Base-by-base conservation (phyloP, 2,113 vertebrate genomes). In the Salvator merianae region DNA sequence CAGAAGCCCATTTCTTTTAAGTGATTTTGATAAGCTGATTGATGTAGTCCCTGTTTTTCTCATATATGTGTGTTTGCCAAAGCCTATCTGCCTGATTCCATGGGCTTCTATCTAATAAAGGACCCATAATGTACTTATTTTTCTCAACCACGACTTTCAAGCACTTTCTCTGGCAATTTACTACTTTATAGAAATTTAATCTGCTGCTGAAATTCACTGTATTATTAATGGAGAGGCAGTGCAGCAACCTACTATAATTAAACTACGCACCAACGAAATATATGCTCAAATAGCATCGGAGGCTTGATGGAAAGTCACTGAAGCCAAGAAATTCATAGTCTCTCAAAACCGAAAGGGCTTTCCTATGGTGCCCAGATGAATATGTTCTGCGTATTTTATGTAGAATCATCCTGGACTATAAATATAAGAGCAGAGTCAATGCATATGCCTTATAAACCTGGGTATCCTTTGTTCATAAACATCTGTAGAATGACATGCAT, bases 171-270 rank as follows among this genome's bases (percentile, higher is more conserved):
- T 47, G 89, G 90, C 93, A 94, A 92, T 92, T 94, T 90, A 88
- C 89, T 92, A 94, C 92, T 97, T 93, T 90, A 84, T 87, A 93
- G 96, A 97, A 97, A 95, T 97, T 96, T 96, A 97, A 97, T 97
- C 96, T 96, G 88, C 88, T 36, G 73, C 96, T 95, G 95, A 93
- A 93, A 94, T 89, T 89, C 89, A 90, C 95, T 96, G 96, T 97
- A 95, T 97, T 97, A 97, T 97, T 97, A 97, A 97, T 95, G 95
- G 95, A 94, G 91, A 95, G 92, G 87, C 92, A 74, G 94, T 75
- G 93, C 91, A 71, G 22, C 90, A 95, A 86, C 88, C 85, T 70
- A 55, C 86, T 73, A 81, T 97, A 97, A 98, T 97, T 94, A 95
- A 94, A 92, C 91, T 84, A 62, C 2, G 28, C 70, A 38, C 80